Evolutionary conservation across 2,113 vertebrate species (phyloP).

Genomic region (Oxygymnocypris stewartii): DNA sequence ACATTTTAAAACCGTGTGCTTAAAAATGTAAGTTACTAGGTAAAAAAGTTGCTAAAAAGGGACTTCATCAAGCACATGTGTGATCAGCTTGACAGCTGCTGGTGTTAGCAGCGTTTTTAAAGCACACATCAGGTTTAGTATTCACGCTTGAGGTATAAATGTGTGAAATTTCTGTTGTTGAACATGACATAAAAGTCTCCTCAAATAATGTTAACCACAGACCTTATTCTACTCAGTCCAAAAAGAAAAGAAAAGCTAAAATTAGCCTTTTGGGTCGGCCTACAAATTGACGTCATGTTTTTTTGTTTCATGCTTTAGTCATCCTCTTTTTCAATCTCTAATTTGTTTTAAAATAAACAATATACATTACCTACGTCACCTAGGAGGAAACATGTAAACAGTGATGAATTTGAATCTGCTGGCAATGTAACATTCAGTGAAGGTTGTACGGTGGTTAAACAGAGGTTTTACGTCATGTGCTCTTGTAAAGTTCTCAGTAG

Average conservation of each 20-base stretch:
- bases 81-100: not conserved
- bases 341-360: not conserved
- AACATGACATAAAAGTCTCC: not conserved
- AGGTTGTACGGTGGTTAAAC: conserved; percentile 4
- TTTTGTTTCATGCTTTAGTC: conserved; percentile 1
- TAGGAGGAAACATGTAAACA: not conserved
- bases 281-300: not conserved
- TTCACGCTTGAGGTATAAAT: not conserved
- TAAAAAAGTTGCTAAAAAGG: not conserved
- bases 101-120: not conserved
- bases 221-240: not conserved
- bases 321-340: not conserved
- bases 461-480: not conserved
- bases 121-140: not conserved
- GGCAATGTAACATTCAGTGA: not conserved
- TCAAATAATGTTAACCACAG: not conserved
- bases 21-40: not conserved
- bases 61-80: not conserved
- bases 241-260: not conserved
- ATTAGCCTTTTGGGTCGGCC: not conserved
- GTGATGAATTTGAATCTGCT: not conserved
- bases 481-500: conserved; percentile 1
- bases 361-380: not conserved
- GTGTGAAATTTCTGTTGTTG: not conserved
- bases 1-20: not conserved